phyloP scores from a whole-genome alignment of 2,797 vertebrate species.

The Sebastes oblongus region DNA sequence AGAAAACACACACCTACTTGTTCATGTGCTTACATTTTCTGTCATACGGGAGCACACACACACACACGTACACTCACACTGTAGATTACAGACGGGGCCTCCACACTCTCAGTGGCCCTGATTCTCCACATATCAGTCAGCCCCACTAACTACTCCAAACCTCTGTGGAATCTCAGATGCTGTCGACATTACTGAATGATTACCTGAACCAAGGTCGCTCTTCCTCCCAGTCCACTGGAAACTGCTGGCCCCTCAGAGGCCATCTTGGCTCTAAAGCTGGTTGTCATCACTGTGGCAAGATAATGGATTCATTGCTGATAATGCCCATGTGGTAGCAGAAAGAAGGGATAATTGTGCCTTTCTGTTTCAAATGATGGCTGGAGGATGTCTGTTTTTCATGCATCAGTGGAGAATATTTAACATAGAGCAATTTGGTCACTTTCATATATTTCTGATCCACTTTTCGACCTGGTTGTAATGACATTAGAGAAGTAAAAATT shows the following conservation, averaged over 20 bases:
- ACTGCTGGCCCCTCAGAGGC: slow-evolving; percentile 31
- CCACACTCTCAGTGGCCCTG: slow-evolving; percentile 2
- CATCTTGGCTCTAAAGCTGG: slow-evolving; percentile 38
- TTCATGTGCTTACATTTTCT: background rate
- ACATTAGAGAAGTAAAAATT: background rate
- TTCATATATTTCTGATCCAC: background rate
- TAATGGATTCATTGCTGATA: slow-evolving; percentile 50
- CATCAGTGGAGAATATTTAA: background rate
- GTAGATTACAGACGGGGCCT: background rate
- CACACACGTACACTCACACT: background rate
- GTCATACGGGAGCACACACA: background rate
- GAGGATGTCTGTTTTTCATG: slow-evolving; percentile 1
- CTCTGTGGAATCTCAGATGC: slow-evolving; percentile 59
- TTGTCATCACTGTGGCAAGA: slow-evolving; percentile 49
- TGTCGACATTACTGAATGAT: slow-evolving; percentile 50
- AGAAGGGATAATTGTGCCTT: slow-evolving; percentile 16
- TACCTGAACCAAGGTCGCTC: slow-evolving; percentile 41
- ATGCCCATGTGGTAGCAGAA: slow-evolving; percentile 22
- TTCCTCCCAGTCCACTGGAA: slow-evolving; percentile 26
- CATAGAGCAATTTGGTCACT: background rate
- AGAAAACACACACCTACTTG: background rate
- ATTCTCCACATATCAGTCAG: slow-evolving; percentile 29
- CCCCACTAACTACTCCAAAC: slow-evolving; percentile 1
- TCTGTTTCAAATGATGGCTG: slow-evolving; percentile 20
- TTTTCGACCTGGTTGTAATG: background rate